Percentiles rank a stretch among this genome's conserved stretches.
phyloP scores from a whole-genome alignment of 2,888 invertebrate species.

The Drosophila subquinaria region DNA sequence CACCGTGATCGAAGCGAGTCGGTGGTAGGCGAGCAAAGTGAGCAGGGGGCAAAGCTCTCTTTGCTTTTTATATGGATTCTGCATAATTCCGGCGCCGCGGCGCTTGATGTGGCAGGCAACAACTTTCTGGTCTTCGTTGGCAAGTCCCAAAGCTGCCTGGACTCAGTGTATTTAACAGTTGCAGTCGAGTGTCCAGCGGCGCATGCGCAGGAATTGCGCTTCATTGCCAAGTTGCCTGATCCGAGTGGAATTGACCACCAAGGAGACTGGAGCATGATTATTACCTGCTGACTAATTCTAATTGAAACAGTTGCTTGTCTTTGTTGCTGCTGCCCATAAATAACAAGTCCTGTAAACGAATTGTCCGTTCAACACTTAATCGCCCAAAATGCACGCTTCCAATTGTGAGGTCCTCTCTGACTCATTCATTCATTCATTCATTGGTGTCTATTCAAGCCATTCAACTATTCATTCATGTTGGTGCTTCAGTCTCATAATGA shows the following conservation, averaged over 20 bases:
- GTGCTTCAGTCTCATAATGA: conserved; percentile 64
- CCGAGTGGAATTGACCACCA: conserved; percentile 54
- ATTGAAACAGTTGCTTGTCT: conserved; percentile 30
- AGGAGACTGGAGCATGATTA: conserved; percentile 17
- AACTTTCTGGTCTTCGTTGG: background rate
- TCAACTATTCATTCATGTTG: conserved; percentile 43
- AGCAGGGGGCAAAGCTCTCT: too few relatives aligned
- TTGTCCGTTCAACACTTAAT: conserved; percentile 70
- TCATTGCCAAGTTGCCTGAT: conserved; percentile 39
- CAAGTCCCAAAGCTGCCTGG: background rate
- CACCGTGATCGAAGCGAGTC: too few relatives aligned
- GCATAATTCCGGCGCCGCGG: conserved; percentile 71
- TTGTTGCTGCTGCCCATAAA: conserved; percentile 60
- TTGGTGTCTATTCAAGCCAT: conserved; percentile 50
- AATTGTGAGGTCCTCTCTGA: conserved; percentile 72
- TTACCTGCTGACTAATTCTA: conserved; percentile 41
- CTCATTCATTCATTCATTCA: conserved; percentile 51
- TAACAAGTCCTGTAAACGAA: conserved; percentile 51
- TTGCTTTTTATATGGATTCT: conserved; percentile 44
- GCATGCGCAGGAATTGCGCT: conserved; percentile 73
- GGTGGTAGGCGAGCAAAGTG: too few relatives aligned
- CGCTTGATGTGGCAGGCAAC: conserved; percentile 33
- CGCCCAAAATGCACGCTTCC: conserved; percentile 57
- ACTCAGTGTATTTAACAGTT: conserved; percentile 34
- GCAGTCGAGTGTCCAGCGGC: conserved; percentile 63